Base-by-base conservation (phyloP, 2,888 invertebrate species). In the Lycaena phlaeas region DNA sequence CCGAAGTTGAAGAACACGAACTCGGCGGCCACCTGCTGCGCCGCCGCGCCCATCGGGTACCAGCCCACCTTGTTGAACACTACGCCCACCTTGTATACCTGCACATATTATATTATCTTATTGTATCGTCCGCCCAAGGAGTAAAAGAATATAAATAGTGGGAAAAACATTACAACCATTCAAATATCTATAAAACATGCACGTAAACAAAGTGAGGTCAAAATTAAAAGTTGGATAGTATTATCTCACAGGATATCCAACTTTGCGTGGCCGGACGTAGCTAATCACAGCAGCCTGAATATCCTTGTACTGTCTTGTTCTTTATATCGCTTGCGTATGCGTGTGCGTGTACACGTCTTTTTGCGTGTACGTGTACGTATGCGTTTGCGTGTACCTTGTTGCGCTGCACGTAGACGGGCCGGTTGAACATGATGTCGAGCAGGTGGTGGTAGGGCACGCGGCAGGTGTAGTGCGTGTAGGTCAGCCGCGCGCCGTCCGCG, bases 1-100 rank as follows among this genome's bases (percentile, higher is more conserved):
- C 91, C 89, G 69, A 93, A 94, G 60, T 88, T 88, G 72, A 94
- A 94, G 62, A 88, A 87, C 10, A 92, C 92, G 1, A 88, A 88
- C 62, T 92, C 90, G 34, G 90, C 89, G 4, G 87, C 84, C 18
- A 90, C 88, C 41, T 89, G 87, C 53, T 87, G 87, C 0, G 89
- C 87, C 62, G 92, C 92, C 3, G 88, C 87, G 48, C 92, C 93
- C 85, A 91, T 88, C 4, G 93, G 93, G 73, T 94, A 94, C 88
- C 91, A 91, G 9, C 94, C 94, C 47, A 88, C 86, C 64, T 92
- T 93, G 74, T 94, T 93, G 73, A 94, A 89, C 29, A 92, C 92
- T 15, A 94, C 92, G 37, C 92, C 93, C 52, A 94, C 90, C 67
- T 92, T 91, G 70, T 94, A 94, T 40, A 90, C 87, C 89, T 92